Conservation (phyloP, 2,888 invertebrate species). For the Lochmaea crataegi region DNA sequence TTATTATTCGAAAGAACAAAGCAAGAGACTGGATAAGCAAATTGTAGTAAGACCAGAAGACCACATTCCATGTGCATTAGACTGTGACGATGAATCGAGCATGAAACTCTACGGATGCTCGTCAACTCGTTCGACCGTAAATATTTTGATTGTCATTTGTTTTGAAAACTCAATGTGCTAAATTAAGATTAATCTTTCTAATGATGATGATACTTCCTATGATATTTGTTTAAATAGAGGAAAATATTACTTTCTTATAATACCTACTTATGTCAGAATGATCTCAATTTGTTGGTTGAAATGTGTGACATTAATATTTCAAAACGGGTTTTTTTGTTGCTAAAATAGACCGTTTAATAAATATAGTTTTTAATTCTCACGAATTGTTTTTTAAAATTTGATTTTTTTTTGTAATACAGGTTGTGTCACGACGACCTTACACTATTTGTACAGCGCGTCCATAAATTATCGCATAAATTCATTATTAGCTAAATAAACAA, state of each 20-base stretch:
- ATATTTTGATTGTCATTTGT: constrained; percentile 36
- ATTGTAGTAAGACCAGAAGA: constrained; percentile 53
- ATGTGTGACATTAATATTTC: neutral
- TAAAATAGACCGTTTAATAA: neutral
- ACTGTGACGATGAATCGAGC: constrained; percentile 57
- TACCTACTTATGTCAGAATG: neutral
- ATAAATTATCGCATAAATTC: no score
- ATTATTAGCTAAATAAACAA: no score
- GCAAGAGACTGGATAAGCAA: constrained; percentile 50
- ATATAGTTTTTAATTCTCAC: no score
- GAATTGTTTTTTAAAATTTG: no score
- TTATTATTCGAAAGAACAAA: constrained; percentile 46
- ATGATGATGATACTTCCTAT: constrained; percentile 10
- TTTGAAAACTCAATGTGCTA: constrained; percentile 29
- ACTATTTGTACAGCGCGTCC: no score
- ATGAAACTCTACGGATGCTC: constrained; percentile 51
- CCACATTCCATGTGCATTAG: constrained; percentile 59
- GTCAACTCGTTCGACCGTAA: constrained; percentile 38
- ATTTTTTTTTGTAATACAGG: no score
- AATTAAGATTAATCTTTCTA: constrained; percentile 33
- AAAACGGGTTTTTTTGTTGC: neutral
- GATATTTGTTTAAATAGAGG: neutral
- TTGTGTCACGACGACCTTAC: no score
- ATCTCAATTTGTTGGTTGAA: neutral
- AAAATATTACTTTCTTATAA: constrained; percentile 1